A percentile compares a stretch with the other conserved stretches of the same genome.
These are phyloP conservation scores for Stenotaenia linearis DNA, from an alignment of 2,888 invertebrate genomes.

Conservation along the genomic window DNA sequence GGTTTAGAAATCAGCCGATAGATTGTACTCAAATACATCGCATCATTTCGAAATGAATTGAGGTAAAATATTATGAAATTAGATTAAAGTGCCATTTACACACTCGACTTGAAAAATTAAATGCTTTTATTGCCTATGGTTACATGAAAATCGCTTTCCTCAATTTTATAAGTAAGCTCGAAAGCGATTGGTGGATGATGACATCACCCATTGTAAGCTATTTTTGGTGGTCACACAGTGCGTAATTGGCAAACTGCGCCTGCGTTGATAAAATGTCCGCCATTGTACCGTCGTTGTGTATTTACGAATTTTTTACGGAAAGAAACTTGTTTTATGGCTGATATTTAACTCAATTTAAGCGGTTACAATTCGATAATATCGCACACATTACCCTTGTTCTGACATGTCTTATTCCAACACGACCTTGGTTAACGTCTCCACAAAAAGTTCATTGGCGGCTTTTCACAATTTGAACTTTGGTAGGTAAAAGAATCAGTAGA, in stretches of 20 bases:
- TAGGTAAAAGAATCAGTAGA: slow-evolving; percentile 17
- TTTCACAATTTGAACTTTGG: slow-evolving; percentile 27
- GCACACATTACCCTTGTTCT: not conserved
- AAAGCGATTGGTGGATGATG: not conserved
- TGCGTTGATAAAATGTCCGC: slow-evolving; percentile 30
- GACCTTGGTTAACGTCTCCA: not conserved
- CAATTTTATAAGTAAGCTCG: not conserved
- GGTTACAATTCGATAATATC: not conserved
- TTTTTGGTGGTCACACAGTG: slow-evolving; percentile 30
- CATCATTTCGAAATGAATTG: not conserved
- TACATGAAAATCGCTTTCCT: not conserved
- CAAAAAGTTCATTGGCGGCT: slow-evolving; percentile 30
- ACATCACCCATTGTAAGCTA: slow-evolving; percentile 28
- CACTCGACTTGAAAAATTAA: not conserved
- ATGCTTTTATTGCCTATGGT: not conserved
- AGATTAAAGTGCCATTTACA: not conserved
- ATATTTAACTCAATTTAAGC: not conserved
- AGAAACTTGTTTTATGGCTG: not conserved
- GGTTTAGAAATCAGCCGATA: not conserved
- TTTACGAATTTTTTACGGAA: not conserved
- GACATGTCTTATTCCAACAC: slow-evolving; percentile 16
- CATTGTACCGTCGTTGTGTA: slow-evolving; percentile 30
- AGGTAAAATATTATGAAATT: not conserved
- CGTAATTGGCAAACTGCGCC: slow-evolving; percentile 29
- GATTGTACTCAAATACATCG: not conserved